Evolutionary conservation across 2,797 vertebrate species (phyloP), one percentile per base, ranked within the genome.

Genomic region (Avahi laniger): DNA sequence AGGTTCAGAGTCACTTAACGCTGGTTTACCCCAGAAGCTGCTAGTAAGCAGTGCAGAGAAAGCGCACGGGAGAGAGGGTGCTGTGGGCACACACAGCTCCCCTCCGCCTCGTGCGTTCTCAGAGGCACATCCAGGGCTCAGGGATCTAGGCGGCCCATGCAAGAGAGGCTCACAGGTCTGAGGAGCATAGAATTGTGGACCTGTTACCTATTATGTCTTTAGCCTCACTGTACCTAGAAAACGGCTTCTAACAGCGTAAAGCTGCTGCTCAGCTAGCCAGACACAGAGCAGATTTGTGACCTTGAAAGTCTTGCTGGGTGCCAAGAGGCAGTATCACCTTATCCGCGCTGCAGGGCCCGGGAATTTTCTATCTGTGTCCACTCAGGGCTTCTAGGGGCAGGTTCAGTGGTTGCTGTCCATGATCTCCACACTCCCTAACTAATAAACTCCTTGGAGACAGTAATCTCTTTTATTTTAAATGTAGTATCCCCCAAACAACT

Each of bases 401-500:
- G 20, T 43, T 70, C 46, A 88, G n/a, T 30, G 14, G 52, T 35
- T 70, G 85, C 28, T 76, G 28, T 22, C 59, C 20, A 7, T 46
- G 28, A 93, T 11, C 5, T 52, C 38, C 33, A 57, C 4, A 59
- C 12, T 95, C 52, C 38, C 61, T 93, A 82, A 84, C 22, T 65
- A 79, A 20, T 52, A 75, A 85, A 86, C 12, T 63, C 35, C 46
- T 41, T 75, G n/a, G 89, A 52, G 22, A 54, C 28, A 93, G 69
- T 61, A 78, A 84, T n/a, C 76, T 1, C 59, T 54, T 82, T 61
- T 73, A 61, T 43, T 89, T 89, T 75, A 89, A 52, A 89, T 35
- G 65, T 54, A 28, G 26, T 48, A 57, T 41, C 41, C n/a, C 43
- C 24, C 20, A 28, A 52, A 50, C 10, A 28, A 65, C 15, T 17